Base-by-base conservation (phyloP, 1,140 invertebrate genomes). In the Ceratitis capitata region DNA sequence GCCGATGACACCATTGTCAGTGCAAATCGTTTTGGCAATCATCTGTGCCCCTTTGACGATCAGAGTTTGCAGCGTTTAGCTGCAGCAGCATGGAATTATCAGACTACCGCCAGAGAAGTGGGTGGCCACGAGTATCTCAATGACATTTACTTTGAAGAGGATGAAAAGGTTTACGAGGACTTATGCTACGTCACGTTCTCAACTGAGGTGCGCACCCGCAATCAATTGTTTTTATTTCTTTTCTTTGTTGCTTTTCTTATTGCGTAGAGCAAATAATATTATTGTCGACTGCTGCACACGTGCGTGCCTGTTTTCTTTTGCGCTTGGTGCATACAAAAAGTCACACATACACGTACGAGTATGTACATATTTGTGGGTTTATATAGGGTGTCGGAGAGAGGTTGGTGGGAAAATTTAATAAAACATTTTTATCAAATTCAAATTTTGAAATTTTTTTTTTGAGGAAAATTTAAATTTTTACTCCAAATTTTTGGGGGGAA, bases 111-210 rank as follows among this genome's bases (percentile, higher is more conserved):
- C 29, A 87, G 86, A 35, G 90, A 90, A 84, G 89, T 90, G 61
- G 89, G 90, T 61, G 91, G 91, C 51, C 89, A 90, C 84, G 89
- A 90, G 49, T 91, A 91, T 84, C 88, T 90, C 78, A 89, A 88
- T 74, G 89, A 89, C 51, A 88, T 91, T 87, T 90, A 91, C 85
- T 83, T 61, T 82, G 86, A 86, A 88, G 93, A 94, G 83, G 96
- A 97, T 87, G 96, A 97, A 90, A 95, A 96, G 92, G 95, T 97
- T 89, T 98, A 98, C 92, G 96, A 97, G 92, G 96, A 97, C 92
- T 94, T 97, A 82, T 97, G 96, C 93, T 97, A 96, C 92, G 95
- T 97, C 86, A 96, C 96, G 87, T 95, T 97, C 91, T 94, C 94
- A 90, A 93, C 94, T 69, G 95, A 96, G 95, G 95, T 91, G 90